phyloP scores from a whole-genome alignment of 2,113 vertebrate species.

The Rousettus leschenaultii region DNA sequence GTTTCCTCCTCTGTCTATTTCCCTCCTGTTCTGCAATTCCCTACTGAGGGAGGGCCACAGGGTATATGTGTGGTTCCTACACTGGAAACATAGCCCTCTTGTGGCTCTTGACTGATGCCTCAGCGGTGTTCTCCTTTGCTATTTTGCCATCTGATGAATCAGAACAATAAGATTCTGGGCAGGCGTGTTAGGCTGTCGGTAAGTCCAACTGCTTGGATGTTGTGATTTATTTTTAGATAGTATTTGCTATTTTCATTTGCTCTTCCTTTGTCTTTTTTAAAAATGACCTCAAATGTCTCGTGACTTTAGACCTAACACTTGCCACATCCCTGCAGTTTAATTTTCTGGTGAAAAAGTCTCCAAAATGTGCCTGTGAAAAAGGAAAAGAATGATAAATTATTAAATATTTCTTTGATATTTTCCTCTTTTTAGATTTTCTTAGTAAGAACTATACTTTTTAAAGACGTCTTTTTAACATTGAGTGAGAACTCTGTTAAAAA shows the following conservation, averaged over 20 bases:
- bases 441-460: background rate
- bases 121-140: background rate
- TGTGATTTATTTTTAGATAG: background rate
- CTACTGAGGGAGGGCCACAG: background rate
- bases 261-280: background rate
- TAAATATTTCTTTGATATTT: background rate
- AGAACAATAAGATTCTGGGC: background rate
- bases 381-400: background rate
- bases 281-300: background rate
- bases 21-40: background rate
- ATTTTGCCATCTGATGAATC: background rate
- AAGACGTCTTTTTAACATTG: background rate
- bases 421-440: background rate
- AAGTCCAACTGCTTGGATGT: background rate
- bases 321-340: background rate
- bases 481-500: background rate
- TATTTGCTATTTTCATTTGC: background rate
- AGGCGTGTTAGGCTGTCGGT: background rate
- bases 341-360: background rate
- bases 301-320: background rate
- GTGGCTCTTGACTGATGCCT: background rate
- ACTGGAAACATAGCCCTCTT: background rate
- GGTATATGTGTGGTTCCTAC: background rate
- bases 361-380: background rate
- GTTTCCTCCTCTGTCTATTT: background rate